phyloP scores from a whole-genome alignment of 2,888 invertebrate species.

The Escarpia spicata region DNA sequence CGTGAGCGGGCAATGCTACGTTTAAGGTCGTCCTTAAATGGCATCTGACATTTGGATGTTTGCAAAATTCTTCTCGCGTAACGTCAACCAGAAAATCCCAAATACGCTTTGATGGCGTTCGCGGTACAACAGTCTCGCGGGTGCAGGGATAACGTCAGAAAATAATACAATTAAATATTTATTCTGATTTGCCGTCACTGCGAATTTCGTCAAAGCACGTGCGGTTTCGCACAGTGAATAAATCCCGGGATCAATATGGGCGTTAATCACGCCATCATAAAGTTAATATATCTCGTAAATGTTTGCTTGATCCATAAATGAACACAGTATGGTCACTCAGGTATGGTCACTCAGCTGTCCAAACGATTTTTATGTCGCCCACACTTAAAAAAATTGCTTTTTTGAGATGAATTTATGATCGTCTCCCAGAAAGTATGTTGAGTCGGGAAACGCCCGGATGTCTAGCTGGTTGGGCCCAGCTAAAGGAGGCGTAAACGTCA shows the following conservation, averaged over 20 bases:
- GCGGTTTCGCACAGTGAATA: neutral
- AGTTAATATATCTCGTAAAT: neutral
- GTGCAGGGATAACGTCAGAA: neutral
- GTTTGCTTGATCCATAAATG: neutral
- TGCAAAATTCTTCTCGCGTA: neutral
- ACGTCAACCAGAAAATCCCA: neutral
- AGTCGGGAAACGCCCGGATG: too few relatives aligned
- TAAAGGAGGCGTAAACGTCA: too few relatives aligned
- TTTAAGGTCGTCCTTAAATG: neutral
- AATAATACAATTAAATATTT: neutral
- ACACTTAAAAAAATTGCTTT: neutral
- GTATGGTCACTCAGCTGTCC: neutral
- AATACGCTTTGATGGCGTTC: neutral
- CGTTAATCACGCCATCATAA: neutral
- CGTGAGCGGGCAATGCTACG: neutral
- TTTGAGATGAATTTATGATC: too few relatives aligned
- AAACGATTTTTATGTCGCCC: neutral
- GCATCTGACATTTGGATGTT: neutral
- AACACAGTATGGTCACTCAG: neutral
- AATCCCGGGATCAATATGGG: neutral
- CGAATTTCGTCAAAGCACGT: neutral
- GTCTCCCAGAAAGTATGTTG: too few relatives aligned
- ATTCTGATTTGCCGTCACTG: conserved; percentile 16
- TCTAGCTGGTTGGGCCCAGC: too few relatives aligned
- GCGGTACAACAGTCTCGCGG: neutral